Base-by-base conservation (phyloP, 2,113 vertebrate genomes). In the Paradoxurus hermaphroditus region DNA sequence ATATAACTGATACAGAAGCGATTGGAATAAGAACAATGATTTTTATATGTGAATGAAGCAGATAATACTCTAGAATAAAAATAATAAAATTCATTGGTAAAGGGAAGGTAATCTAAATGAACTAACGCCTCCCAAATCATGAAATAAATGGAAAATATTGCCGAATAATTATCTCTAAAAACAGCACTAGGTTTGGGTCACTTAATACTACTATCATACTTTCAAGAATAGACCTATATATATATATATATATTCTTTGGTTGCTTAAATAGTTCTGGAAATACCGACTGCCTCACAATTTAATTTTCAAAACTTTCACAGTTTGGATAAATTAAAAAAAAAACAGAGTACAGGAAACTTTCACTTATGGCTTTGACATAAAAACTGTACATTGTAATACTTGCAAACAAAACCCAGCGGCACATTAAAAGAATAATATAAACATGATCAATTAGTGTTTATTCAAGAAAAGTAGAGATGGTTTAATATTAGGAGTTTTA, bases 61-160 rank as follows among this genome's bases (percentile, higher is more conserved):
- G 41, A 49, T 21, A 92, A 49, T 68, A 90, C 1, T 77, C 14
- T 19, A 67, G 31, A 70, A 79, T 73, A 86, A 94, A 93, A 78
- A 84, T 83, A 90, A 78, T 77, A 68, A 78, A 59, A 79, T 85
- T 65, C 19, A 67, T 5, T 75, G 53, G 19, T 15, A 23, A 90
- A n/a, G 75, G 27, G 11, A 39, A 68, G 19, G 39, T 41, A 84
- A 95, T 83, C 29, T 78, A 77, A 77, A 72, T 67, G 39, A 46
- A 34, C 18, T 36, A 68, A 90, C 1, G 79, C 7, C 16, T 16
- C 34, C 29, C 19, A 70, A 83, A 93, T n/a, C 25, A 94, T 46
- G n/a, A 92, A 79, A 86, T 92, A 82, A 53, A 95, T 70, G 27
- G 21, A 95, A 89, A 94, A 51, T 83, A 8, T 53, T 87, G 34